A percentile compares a stretch with the other conserved stretches of the same genome.
These are phyloP conservation scores for Sander lucioperca DNA, from an alignment of 2,113 vertebrate species.

Conservation along the genomic window DNA sequence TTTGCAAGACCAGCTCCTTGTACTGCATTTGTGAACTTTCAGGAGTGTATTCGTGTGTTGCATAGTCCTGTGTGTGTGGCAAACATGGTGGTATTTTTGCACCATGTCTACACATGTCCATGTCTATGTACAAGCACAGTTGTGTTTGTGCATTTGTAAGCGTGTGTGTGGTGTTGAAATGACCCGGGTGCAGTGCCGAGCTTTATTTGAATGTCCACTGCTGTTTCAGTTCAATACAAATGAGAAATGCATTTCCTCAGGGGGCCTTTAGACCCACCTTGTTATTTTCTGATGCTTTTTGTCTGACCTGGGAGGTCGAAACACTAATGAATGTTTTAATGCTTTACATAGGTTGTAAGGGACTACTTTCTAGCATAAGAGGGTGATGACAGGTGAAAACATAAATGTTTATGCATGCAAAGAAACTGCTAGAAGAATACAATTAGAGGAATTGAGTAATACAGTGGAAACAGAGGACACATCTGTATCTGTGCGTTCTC, in stretches of 20 bases:
- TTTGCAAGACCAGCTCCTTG: slow-evolving; percentile 27
- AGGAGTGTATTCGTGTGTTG: slow-evolving; percentile 7
- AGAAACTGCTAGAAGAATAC: neutral
- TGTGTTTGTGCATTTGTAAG: slow-evolving; percentile 2
- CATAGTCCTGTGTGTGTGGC: neutral
- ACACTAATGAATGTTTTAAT: slow-evolving; percentile 42
- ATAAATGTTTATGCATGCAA: slow-evolving; percentile 5
- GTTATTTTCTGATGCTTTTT: slow-evolving; percentile 37
- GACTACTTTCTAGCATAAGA: neutral
- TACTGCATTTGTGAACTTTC: slow-evolving; percentile 28
- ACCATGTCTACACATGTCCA: neutral
- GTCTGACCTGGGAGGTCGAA: slow-evolving; percentile 13
- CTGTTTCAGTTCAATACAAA: slow-evolving; percentile 41
- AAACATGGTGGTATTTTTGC: neutral
- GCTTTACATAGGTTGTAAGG: slow-evolving; percentile 20
- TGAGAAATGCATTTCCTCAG: slow-evolving; percentile 37
- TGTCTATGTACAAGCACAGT: neutral
- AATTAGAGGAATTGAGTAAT: slow-evolving; percentile 7
- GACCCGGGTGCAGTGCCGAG: slow-evolving; percentile 2
- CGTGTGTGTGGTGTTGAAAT: slow-evolving; percentile 11
- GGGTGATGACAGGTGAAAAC: neutral
- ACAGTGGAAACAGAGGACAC: slow-evolving; percentile 7
- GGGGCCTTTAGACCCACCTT: slow-evolving; percentile 28
- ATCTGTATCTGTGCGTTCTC: slow-evolving; percentile 44
- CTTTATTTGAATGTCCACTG: slow-evolving; percentile 23